phyloP scores from a whole-genome alignment of 2,113 vertebrate genomes.

The Rhipidura dahli region DNA sequence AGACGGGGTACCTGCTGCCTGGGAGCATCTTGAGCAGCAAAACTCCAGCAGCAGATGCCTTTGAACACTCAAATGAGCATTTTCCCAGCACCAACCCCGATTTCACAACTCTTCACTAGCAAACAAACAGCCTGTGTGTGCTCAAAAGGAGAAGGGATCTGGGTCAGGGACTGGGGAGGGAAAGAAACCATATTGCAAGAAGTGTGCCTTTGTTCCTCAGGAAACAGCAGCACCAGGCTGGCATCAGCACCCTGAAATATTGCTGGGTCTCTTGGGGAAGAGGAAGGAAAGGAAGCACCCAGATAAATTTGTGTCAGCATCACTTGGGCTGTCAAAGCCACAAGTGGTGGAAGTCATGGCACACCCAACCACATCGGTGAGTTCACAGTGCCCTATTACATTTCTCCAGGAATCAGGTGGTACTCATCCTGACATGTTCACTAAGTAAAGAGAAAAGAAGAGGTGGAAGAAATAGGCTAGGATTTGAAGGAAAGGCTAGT shows the following conservation, averaged over 20 bases:
- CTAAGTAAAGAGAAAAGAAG: neutral
- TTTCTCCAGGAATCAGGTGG: neutral
- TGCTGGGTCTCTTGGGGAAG: neutral
- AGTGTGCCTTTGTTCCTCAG: neutral
- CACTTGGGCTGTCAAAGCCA: neutral
- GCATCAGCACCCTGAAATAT: neutral
- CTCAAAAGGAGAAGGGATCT: neutral
- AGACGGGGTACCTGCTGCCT: rapidly evolving
- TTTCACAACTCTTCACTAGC: neutral
- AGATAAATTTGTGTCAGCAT: rapidly evolving
- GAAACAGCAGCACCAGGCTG: neutral
- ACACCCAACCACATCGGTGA: neutral
- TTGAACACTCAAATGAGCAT: neutral
- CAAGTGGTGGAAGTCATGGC: neutral
- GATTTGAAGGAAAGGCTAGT: neutral
- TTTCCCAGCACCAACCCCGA: neutral
- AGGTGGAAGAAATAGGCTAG: neutral
- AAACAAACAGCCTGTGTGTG: neutral
- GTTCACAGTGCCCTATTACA: neutral
- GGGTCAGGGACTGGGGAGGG: neutral
- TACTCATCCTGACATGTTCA: neutral
- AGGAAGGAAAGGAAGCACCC: neutral
- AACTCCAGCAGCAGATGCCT: neutral
- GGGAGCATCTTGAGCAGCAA: neutral
- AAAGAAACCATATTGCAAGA: neutral